A percentile compares a stretch with the other conserved stretches of the same genome.
Evolutionary conservation across 2,113 vertebrate species (phyloP).

Genomic region (Chamaetylas fuelleborni): DNA sequence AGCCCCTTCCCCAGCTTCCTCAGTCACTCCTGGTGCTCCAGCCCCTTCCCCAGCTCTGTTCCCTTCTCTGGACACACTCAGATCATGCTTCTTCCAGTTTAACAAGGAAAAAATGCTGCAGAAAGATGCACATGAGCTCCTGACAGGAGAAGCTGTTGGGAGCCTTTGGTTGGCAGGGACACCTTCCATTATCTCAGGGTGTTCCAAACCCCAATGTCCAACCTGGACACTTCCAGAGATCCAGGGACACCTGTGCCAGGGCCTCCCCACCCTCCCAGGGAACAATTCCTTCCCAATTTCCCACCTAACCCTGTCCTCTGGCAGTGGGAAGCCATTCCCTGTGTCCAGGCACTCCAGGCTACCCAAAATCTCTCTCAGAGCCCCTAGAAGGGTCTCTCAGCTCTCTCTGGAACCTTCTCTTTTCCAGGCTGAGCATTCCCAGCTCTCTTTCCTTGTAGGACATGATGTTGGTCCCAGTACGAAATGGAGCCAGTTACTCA

Average conservation of each 20-base stretch:
- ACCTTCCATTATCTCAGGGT: rapidly evolving
- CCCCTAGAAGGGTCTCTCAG: background rate
- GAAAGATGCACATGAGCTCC: background rate
- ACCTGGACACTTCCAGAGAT: rapidly evolving
- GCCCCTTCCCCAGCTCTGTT: rapidly evolving
- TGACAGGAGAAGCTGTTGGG: background rate
- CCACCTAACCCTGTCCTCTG: rapidly evolving
- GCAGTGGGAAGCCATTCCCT: background rate
- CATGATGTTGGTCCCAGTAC: background rate
- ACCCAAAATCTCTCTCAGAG: background rate
- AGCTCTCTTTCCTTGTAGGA: background rate
- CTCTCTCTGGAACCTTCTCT: background rate
- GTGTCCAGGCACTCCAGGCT: too few species aligned
- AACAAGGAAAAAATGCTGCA: background rate
- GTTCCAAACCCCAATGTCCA: rapidly evolving
- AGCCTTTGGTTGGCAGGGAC: background rate
- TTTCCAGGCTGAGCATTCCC: background rate
- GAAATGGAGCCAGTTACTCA: background rate
- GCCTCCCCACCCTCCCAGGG: rapidly evolving
- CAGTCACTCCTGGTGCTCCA: background rate
- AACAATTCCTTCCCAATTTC: background rate
- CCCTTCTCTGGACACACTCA: background rate
- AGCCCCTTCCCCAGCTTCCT: background rate
- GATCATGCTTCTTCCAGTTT: background rate
- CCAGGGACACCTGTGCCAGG: background rate